A percentile compares a stretch with the other conserved stretches of the same genome.
phyloP scores from a whole-genome alignment of 2,888 invertebrate species.

The Dinocampus coccinellae region DNA sequence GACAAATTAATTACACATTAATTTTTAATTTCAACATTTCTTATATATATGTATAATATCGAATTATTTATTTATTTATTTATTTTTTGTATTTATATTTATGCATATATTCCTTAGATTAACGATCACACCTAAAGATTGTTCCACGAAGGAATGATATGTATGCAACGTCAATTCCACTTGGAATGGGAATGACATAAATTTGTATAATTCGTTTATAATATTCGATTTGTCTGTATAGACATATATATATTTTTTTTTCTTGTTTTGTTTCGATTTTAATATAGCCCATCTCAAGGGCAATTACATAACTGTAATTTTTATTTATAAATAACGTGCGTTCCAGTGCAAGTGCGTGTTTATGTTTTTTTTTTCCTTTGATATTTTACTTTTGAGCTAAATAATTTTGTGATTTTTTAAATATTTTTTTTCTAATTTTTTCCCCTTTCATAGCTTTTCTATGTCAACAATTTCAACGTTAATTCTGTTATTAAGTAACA shows the following conservation, averaged over 20 bases:
- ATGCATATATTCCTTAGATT: conserved; percentile 34
- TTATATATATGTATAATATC: conserved; percentile 44
- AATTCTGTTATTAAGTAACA: neutral
- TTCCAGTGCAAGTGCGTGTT: conserved; percentile 41
- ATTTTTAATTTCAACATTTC: conserved; percentile 35
- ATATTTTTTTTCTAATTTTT: too few species aligned
- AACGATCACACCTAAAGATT: conserved; percentile 61
- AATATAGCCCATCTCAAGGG: neutral
- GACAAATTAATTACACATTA: neutral
- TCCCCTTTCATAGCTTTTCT: conserved; percentile 4
- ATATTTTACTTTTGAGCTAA: neutral
- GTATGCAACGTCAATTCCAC: conserved; percentile 57
- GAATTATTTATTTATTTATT: conserved; percentile 40
- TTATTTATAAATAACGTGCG: conserved; percentile 42
- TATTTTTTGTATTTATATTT: conserved; percentile 40
- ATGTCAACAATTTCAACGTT: neutral
- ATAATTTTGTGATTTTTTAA: conserved; percentile 15
- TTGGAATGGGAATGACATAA: conserved; percentile 27
- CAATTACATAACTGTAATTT: neutral
- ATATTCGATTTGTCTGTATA: neutral
- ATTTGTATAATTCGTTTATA: conserved; percentile 25
- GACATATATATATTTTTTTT: conserved; percentile 5
- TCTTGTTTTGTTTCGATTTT: neutral
- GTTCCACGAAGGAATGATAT: conserved; percentile 67
- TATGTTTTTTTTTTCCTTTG: conserved; percentile 1